Base-by-base conservation (phyloP, 2,888 invertebrate species). In the Agrotis exclamationis region DNA sequence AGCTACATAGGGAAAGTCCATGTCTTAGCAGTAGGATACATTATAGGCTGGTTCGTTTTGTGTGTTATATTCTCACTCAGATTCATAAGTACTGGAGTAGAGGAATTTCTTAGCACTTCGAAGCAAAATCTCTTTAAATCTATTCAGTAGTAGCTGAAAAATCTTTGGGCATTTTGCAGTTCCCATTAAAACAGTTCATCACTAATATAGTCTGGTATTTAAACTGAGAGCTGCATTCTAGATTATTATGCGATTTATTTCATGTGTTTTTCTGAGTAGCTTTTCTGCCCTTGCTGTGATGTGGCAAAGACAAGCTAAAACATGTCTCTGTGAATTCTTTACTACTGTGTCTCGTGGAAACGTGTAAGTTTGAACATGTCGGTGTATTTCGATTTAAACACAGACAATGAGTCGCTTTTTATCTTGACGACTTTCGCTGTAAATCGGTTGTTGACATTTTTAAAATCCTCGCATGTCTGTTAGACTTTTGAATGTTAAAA, bases 271-370 rank as follows among this genome's bases (percentile, higher is more conserved):
- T 33, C 24, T 5, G 18, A 70, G 13, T 57, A 24, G 18, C 0
- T 13, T 53, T 77, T 65, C 78, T 65, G 0, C 24, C 0, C 3
- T 50, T 7, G 5, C 18, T 60, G 0, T 48, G 1, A 2, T 5
- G 13, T 60, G 58, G 3, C 22, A 57, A 47, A 45, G 53, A 76
- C 63, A 76, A 51, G 71, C 56, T 64, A 57, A 66, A 79, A 79
- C 82, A 76, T 76, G 82, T 76, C 70, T 63, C 70, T 44, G 33
- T 81, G 77, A 79, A 79, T 79, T 70, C 63, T 79, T 70, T 54
- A 76, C 82, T 44, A 24, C 47, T 22, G 28, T 48, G 50, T 76
- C 76, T 57, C 57, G 60, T 60, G 18, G 63, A 64, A 70, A 28
- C 53, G 48, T 63, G 66, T 63, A 56, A 81, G 70, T 79, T 79